These are phyloP conservation scores for Daphoenositta chrysoptera DNA, from an alignment of 2,113 vertebrate species.

Conservation along the genomic window DNA sequence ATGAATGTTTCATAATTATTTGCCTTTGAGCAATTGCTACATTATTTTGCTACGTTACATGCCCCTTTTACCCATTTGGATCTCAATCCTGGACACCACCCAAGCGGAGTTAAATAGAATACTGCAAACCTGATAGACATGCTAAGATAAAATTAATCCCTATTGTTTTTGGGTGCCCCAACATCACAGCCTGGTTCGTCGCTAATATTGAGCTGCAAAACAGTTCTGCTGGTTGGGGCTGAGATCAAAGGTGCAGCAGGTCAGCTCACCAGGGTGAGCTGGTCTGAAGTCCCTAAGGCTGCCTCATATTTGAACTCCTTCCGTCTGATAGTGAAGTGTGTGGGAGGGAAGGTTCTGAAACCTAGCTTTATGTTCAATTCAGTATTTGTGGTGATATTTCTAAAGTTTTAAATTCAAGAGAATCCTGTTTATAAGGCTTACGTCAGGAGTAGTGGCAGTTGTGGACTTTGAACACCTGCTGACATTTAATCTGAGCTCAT, in stretches of 20 bases:
- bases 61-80: neutral
- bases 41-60: neutral
- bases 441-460: neutral
- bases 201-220: neutral
- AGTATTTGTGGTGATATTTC: neutral
- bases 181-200: accelerated
- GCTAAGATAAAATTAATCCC: neutral
- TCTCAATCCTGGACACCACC: neutral
- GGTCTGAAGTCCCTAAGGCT: neutral
- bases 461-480: neutral
- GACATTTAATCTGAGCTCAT: neutral
- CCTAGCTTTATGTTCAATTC: neutral
- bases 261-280: neutral
- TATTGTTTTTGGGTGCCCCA: neutral
- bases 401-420: neutral
- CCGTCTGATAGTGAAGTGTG: accelerated
- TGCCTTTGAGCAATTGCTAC: neutral
- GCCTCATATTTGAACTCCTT: neutral
- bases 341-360: neutral
- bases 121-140: neutral
- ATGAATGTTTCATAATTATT: slow-evolving; percentile 26
- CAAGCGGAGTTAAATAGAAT: neutral
- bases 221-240: neutral
- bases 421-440: neutral
- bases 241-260: neutral